phyloP scores from a whole-genome alignment of 2,888 invertebrate species.

The Brenthis daphne region DNA sequence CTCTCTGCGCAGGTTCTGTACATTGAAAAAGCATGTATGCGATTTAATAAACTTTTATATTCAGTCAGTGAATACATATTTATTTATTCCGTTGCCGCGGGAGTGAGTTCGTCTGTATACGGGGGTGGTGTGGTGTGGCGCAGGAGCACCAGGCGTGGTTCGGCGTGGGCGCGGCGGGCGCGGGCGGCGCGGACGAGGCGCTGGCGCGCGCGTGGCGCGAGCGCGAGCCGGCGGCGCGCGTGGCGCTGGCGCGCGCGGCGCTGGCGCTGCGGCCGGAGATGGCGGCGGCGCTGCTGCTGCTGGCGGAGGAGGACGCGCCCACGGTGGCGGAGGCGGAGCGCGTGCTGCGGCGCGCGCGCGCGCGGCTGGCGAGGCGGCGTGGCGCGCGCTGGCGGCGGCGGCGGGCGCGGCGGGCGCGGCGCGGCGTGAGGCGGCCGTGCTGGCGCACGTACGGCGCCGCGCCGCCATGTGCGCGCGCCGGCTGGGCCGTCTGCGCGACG shows the following conservation, averaged over 20 bases:
- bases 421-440: conserved; percentile 95
- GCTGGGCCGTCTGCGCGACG: conserved; percentile 95
- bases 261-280: conserved; percentile 94
- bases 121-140: conserved; percentile 53
- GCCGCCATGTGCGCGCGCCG: conserved; percentile 99
- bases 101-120: no score
- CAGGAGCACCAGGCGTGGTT: conserved; percentile 91
- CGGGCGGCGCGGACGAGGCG: conserved; percentile 56
- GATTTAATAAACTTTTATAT: no score
- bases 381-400: conserved; percentile 92
- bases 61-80: no score
- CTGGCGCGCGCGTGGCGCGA: conserved; percentile 99
- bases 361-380: conserved; percentile 95
- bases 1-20: conserved; percentile 90
- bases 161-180: conserved; percentile 48
- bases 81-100: no score
- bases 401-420: conserved; percentile 92
- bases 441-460: conserved; percentile 96
- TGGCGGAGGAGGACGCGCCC: conserved; percentile 98
- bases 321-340: conserved; percentile 84
- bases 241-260: conserved; percentile 60
- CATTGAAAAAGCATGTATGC: no score
- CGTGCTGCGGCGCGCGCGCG: conserved; percentile 90
- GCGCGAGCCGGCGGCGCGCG: conserved; percentile 93
- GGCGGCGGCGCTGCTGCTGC: conserved; percentile 95